A percentile compares a stretch with the other conserved stretches of the same genome.
Conservation (phyloP, 2,797 vertebrate species). For the Trachurus trachurus region DNA sequence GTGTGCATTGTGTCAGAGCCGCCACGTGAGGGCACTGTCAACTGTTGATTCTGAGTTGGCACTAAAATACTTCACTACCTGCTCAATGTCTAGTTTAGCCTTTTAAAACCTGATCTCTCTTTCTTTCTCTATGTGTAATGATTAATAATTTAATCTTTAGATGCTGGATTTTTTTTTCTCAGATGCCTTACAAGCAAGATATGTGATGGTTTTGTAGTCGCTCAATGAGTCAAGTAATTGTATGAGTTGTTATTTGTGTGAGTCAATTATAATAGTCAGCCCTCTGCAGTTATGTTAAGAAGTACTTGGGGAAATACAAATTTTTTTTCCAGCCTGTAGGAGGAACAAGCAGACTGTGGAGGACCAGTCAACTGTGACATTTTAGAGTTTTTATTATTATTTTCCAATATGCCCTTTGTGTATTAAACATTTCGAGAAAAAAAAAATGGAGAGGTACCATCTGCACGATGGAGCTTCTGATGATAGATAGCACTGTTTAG, state of each 20-base stretch:
- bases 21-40: conserved; percentile 79
- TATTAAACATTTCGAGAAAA: conserved; percentile 33
- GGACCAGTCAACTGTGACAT: conserved; percentile 49
- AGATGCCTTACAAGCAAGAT: conserved; percentile 18
- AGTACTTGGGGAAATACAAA: conserved; percentile 41
- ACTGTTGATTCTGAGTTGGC: conserved; percentile 56
- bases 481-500: conserved; percentile 31
- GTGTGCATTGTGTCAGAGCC: conserved; percentile 52
- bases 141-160: conserved; percentile 19
- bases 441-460: neutral
- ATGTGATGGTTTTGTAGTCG: conserved; percentile 25
- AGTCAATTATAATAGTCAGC: conserved; percentile 53
- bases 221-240: conserved; percentile 36
- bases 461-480: neutral
- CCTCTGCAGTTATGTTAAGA: conserved; percentile 47
- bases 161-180: conserved; percentile 15
- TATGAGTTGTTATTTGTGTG: conserved; percentile 48
- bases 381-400: conserved; percentile 42
- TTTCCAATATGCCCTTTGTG: conserved; percentile 29
- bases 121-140: neutral
- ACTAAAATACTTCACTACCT: conserved; percentile 15
- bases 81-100: neutral
- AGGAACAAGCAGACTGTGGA: conserved; percentile 26
- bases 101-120: neutral
- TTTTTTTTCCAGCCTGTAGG: conserved; percentile 29